Conservation (phyloP, 2,888 invertebrate species). For the Pammene aurita region DNA sequence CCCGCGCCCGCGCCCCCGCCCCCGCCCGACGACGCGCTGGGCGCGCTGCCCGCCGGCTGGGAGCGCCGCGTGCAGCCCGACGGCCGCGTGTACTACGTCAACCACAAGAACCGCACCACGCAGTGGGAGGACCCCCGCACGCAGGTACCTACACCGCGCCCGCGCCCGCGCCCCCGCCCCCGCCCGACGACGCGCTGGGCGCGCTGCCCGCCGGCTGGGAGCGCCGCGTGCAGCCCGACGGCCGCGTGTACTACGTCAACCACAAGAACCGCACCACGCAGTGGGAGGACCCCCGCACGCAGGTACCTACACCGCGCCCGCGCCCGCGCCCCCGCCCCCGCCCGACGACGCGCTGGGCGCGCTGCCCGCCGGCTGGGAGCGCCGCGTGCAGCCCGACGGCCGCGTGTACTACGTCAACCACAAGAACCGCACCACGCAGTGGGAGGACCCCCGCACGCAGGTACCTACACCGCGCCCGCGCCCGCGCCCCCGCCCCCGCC, state of each 20-base stretch:
- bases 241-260: conserved; percentile 98
- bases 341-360: conserved; percentile 88
- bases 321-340: conserved; percentile 18
- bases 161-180: conserved; percentile 5
- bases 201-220: conserved; percentile 99
- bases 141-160: conserved; percentile 85
- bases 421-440: conserved; percentile 99
- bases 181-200: conserved; percentile 86
- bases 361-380: conserved; percentile 98
- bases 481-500: conserved; percentile 49
- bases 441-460: conserved; percentile 99
- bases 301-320: conserved; percentile 82
- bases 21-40: conserved; percentile 85
- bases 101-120: conserved; percentile 99
- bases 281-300: conserved; percentile 99
- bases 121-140: conserved; percentile 99
- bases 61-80: conserved; percentile 97
- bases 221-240: conserved; percentile 95
- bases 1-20: conserved; percentile 6
- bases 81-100: conserved; percentile 98
- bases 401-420: conserved; percentile 99
- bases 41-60: conserved; percentile 97
- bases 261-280: conserved; percentile 99
- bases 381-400: conserved; percentile 95
- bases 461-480: conserved; percentile 83